These are phyloP conservation scores for Melolontha melolontha DNA, from an alignment of 2,888 invertebrate genomes.

Conservation along the genomic window DNA sequence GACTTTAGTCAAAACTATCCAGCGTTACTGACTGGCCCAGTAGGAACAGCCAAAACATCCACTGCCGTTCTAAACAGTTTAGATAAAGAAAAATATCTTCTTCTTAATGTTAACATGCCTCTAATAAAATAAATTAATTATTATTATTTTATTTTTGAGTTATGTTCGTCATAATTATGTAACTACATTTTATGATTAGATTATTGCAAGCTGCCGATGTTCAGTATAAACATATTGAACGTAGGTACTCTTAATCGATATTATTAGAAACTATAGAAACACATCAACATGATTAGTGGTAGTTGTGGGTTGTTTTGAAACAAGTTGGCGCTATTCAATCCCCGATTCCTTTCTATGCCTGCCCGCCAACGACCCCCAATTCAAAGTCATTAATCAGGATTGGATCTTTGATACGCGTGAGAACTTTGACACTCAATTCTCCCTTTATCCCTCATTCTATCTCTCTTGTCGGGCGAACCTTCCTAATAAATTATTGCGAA, in stretches of 20 bases:
- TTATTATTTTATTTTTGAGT: no score
- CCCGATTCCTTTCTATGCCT: constrained; percentile 29
- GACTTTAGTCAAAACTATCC: constrained; percentile 77
- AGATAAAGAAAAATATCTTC: constrained; percentile 70
- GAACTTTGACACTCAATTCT: constrained; percentile 48
- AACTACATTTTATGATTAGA: no score
- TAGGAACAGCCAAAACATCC: constrained; percentile 89
- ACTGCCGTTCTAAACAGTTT: constrained; percentile 75
- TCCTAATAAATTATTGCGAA: not conserved
- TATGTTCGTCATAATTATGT: no score
- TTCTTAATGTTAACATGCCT: constrained; percentile 87
- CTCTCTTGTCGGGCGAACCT: constrained; percentile 2
- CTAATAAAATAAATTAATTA: no score
- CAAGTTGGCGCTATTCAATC: constrained; percentile 44
- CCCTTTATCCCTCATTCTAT: constrained; percentile 6
- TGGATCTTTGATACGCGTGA: constrained; percentile 51
- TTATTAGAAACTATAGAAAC: constrained; percentile 32
- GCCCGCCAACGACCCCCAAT: constrained; percentile 40
- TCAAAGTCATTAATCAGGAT: constrained; percentile 52
- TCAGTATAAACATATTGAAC: no score
- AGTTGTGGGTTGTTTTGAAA: constrained; percentile 47
- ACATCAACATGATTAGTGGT: constrained; percentile 50
- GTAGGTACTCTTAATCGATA: no score
- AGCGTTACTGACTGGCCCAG: constrained; percentile 83
- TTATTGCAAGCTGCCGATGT: no score